Base-by-base conservation (phyloP, 2,113 vertebrate genomes). In the Chionodraco myersi region DNA sequence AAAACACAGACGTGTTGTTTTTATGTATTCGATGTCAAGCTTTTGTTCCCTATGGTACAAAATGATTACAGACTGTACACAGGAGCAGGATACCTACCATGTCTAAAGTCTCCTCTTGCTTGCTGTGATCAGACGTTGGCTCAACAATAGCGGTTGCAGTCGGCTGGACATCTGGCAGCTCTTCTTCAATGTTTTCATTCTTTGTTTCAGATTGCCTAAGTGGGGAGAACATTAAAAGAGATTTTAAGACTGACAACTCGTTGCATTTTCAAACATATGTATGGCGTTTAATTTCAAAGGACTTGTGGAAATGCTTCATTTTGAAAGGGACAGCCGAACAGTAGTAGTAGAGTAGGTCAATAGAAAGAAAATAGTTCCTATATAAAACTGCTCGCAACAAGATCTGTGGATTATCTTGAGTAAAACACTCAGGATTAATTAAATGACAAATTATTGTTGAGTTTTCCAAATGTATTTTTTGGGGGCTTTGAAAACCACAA, bases 101-200 rank as follows among this genome's bases (percentile, higher is more conserved):
- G 11, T 89, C 63, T 60, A 47, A 16, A n/a, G 80, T 60, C 62
- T 87, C 73, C 47, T 87, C 83, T 83, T 83, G 80, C 63, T 74
- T 78, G 62, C 15, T 67, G 72, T 89, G 85, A 70, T 85, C 68
- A 26, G 51, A 69, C 6, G 36, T 62, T 65, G 85, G 77, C 34
- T 86, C 73, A 26, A n/a, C n/a, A 23, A 53, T n/a, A 18, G 59
- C 60, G 69, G 85, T 79, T 48, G 61, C 34, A 21, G 68, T 36
- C 23, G 82, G 59, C 34, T 68, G 52, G 10, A 78, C 58, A 67
- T 30, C 77, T 30, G 5, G 12, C 2, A 67, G 41, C 18, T 82
- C 81, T 49, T 88, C 82, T 34, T 79, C 67, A 26, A 66, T 47
- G 48, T 83, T 62, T 75, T 72, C 77, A 51, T 65, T 61, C 8